Conservation (phyloP, 1,140 invertebrate genomes). For the Drosophila setifemur region DNA sequence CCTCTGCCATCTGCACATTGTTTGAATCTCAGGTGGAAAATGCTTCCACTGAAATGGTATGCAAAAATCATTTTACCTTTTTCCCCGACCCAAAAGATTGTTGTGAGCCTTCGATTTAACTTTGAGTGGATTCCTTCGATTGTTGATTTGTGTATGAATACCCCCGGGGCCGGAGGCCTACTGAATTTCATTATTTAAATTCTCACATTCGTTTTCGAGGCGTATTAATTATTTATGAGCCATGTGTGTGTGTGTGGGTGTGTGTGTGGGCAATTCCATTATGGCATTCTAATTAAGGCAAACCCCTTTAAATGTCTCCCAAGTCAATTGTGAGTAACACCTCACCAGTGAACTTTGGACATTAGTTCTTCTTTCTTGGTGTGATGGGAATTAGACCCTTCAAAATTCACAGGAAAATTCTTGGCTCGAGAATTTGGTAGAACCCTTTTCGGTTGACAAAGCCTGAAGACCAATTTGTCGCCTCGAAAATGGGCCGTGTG, state of each 20-base stretch:
- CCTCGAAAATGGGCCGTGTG: conserved; percentile 35
- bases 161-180: background rate
- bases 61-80: conserved; percentile 51
- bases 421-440: background rate
- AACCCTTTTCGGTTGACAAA: conserved; percentile 39
- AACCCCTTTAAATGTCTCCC: conserved; percentile 52
- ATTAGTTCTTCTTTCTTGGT: background rate
- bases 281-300: conserved; percentile 74
- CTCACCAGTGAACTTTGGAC: conserved; percentile 44
- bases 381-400: conserved; percentile 17
- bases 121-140: conserved; percentile 6
- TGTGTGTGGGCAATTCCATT: conserved; percentile 25
- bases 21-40: conserved; percentile 28
- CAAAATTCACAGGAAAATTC: conserved; percentile 28
- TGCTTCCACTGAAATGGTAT: conserved; percentile 39
- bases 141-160: conserved; percentile 11
- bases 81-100: conserved; percentile 6
- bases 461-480: conserved; percentile 61
- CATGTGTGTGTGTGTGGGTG: conserved; percentile 10
- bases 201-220: conserved; percentile 57
- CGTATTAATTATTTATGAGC: conserved; percentile 71
- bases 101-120: conserved; percentile 26
- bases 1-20: background rate
- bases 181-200: conserved; percentile 76
- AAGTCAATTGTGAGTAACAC: conserved; percentile 43